Evolutionary conservation across 2,888 invertebrate genomes (phyloP).

Genomic region (Hyposoter didymator): DNA sequence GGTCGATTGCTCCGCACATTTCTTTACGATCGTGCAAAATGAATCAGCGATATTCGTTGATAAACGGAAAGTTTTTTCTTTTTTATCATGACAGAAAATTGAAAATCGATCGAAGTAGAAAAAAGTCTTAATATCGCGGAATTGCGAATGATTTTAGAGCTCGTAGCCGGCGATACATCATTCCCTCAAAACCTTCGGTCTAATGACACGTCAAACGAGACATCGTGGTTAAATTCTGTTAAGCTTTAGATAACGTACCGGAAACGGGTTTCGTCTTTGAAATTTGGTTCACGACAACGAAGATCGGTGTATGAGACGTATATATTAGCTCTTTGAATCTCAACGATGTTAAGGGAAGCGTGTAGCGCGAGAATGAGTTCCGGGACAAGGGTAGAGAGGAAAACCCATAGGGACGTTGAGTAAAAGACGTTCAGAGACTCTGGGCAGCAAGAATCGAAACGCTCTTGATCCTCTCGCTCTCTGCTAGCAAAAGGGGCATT

Average conservation of each 20-base stretch:
- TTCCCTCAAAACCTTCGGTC: conserved; percentile 11
- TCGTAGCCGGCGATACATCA: neutral
- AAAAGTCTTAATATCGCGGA: neutral
- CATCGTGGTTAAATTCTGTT: conserved; percentile 26
- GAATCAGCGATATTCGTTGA: neutral
- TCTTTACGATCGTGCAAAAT: neutral
- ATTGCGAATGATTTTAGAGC: neutral
- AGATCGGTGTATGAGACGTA: conserved; percentile 27
- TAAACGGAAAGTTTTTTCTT: neutral
- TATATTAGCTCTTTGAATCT: conserved; percentile 53
- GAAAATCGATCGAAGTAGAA: neutral
- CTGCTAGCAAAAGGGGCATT: conserved; percentile 23
- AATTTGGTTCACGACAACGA: conserved; percentile 56
- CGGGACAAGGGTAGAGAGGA: conserved; percentile 47
- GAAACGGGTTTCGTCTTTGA: conserved; percentile 46
- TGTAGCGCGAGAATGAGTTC: conserved; percentile 63
- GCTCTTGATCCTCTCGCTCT: conserved; percentile 1
- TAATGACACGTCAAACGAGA: conserved; percentile 30
- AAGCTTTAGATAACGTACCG: conserved; percentile 35
- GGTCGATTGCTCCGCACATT: neutral
- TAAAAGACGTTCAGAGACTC: conserved; percentile 36
- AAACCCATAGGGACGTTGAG: conserved; percentile 24
- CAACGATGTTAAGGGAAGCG: conserved; percentile 65
- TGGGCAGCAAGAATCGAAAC: conserved; percentile 28
- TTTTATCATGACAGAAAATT: neutral